phyloP scores from a whole-genome alignment of 1,140 invertebrate genomes.

The Myzus persicae region DNA sequence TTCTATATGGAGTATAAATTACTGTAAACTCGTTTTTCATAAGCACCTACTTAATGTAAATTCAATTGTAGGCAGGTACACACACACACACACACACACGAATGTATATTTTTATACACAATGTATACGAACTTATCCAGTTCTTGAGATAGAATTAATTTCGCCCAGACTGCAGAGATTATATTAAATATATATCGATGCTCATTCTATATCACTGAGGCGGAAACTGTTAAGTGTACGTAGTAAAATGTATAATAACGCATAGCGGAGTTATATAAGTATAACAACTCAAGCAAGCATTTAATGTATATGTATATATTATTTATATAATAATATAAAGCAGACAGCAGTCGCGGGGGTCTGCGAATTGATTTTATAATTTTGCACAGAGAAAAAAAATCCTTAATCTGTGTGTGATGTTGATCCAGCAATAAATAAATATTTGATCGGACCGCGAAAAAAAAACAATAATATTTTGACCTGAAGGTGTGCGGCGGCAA shows the following conservation, averaged over 20 bases:
- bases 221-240: neutral
- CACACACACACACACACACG: neutral
- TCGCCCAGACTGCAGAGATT: neutral
- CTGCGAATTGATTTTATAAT: neutral
- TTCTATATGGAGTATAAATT: constrained; percentile 6
- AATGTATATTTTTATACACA: too few relatives aligned
- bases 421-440: neutral
- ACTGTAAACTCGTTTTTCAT: constrained; percentile 10
- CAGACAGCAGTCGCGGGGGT: neutral
- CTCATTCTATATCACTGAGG: neutral
- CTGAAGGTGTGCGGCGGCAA: neutral
- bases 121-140: neutral
- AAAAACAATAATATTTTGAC: neutral
- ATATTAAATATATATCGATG: neutral
- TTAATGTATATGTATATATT: neutral
- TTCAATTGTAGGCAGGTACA: neutral
- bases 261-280: neutral
- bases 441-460: neutral
- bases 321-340: too few relatives aligned
- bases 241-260: neutral
- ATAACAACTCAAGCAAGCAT: neutral
- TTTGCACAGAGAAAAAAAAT: neutral
- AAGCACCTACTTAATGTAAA: constrained; percentile 12
- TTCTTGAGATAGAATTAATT: neutral
- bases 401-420: neutral